Evolutionary conservation across 2,113 vertebrate species (phyloP).

Genomic region (Centrocercus urophasianus): DNA sequence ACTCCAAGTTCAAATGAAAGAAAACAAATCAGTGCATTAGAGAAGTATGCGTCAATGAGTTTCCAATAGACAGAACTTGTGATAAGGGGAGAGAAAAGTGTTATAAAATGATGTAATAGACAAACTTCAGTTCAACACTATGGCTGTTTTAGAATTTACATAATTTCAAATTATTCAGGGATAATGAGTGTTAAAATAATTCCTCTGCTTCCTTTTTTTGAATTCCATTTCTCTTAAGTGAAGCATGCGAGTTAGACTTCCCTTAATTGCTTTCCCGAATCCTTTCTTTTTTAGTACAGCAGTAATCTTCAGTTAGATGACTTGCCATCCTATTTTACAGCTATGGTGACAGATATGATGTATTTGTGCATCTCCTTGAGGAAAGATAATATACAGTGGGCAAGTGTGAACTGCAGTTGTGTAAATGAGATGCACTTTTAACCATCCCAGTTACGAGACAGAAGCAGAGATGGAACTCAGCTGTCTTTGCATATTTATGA

Average conservation of each 20-base stretch:
- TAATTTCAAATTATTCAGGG: not conserved
- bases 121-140: not conserved
- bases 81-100: not conserved
- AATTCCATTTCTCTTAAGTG: not conserved
- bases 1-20: not conserved
- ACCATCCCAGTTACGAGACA: not conserved
- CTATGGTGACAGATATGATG: not conserved
- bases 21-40: not conserved
- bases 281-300: not conserved
- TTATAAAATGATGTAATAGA: not conserved
- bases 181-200: conserved; percentile 7
- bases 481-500: not conserved
- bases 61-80: not conserved
- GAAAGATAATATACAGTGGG: not conserved
- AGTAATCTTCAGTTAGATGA: not conserved
- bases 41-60: not conserved
- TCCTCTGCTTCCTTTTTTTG: not conserved
- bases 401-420: not conserved
- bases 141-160: not conserved
- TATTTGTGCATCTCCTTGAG: not conserved
- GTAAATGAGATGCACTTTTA: not conserved
- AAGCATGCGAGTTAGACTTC: not conserved
- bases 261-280: not conserved
- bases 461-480: not conserved
- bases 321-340: conserved; percentile 1